Evolutionary conservation across 2,113 vertebrate genomes (phyloP).

Genomic region (Lethenteron reissneri): DNA sequence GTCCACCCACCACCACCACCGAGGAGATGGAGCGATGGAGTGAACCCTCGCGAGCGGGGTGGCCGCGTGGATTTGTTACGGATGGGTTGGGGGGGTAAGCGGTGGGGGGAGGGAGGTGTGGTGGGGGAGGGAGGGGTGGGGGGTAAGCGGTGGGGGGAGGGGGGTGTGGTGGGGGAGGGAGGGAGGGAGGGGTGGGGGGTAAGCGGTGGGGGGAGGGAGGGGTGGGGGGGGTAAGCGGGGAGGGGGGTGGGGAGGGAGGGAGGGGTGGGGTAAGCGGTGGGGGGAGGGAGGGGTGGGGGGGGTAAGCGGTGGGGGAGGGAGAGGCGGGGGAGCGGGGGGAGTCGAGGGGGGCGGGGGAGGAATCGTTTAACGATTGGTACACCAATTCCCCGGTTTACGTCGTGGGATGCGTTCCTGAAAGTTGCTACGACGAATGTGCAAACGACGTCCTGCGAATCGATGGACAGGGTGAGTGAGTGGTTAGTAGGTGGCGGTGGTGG

Average conservation of each 20-base stretch:
- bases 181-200: neutral
- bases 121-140: conserved; percentile 8
- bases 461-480: no score
- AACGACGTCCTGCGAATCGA: no score
- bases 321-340: conserved; percentile 8
- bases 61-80: no score
- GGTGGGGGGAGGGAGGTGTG: neutral
- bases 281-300: neutral
- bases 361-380: neutral
- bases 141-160: neutral
- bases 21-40: no score
- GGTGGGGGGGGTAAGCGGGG: neutral
- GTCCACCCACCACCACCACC: no score
- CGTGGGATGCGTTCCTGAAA: no score
- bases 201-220: neutral
- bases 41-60: no score
- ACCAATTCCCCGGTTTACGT: no score
- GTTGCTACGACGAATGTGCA: no score
- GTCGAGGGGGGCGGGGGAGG: conserved; percentile 14
- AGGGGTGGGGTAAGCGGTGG: neutral
- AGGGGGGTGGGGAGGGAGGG: conserved; percentile 12
- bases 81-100: neutral
- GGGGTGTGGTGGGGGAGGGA: no score
- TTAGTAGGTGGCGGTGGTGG: no score
- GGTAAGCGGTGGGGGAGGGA: neutral